Conservation (phyloP, 2,113 vertebrate species). For the Sphaerodactylus townsendi region DNA sequence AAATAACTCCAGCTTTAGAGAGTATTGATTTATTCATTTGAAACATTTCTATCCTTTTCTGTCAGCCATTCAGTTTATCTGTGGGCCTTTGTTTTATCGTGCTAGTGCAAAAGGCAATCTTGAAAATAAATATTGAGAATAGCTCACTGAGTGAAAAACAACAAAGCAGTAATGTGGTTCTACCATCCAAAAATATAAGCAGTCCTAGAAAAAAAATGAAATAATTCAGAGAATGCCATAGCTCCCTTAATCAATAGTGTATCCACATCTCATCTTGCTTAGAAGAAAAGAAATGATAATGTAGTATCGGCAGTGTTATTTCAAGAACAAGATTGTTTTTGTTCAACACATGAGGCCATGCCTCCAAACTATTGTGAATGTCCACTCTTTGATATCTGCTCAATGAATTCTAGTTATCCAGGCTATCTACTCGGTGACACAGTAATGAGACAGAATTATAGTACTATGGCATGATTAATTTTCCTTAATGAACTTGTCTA, state of each 20-base stretch:
- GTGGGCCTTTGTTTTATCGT: not conserved
- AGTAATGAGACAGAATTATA: not conserved
- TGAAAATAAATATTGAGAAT: not conserved
- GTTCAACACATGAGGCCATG: not conserved
- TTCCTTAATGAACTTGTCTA: not conserved
- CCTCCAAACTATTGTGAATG: not conserved
- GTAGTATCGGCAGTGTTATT: not conserved
- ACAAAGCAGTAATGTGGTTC: not conserved
- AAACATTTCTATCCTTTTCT: too few relatives aligned
- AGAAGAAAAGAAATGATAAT: not conserved
- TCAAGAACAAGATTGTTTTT: not conserved
- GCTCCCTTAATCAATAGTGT: too few relatives aligned
- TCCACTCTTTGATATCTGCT: rapidly evolving
- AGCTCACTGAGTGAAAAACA: not conserved
- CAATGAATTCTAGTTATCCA: not conserved
- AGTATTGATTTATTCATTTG: too few relatives aligned
- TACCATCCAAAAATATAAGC: not conserved
- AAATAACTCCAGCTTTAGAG: too few relatives aligned
- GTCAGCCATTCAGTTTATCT: not conserved
- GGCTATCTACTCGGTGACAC: constrained; percentile 5
- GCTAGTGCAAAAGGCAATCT: not conserved
- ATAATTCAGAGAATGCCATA: too few relatives aligned
- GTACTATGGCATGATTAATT: constrained; percentile 2
- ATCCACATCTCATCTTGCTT: not conserved
- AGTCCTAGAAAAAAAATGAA: not conserved